Base-by-base conservation (phyloP, 2,113 vertebrate genomes). In the Caranx ignobilis region DNA sequence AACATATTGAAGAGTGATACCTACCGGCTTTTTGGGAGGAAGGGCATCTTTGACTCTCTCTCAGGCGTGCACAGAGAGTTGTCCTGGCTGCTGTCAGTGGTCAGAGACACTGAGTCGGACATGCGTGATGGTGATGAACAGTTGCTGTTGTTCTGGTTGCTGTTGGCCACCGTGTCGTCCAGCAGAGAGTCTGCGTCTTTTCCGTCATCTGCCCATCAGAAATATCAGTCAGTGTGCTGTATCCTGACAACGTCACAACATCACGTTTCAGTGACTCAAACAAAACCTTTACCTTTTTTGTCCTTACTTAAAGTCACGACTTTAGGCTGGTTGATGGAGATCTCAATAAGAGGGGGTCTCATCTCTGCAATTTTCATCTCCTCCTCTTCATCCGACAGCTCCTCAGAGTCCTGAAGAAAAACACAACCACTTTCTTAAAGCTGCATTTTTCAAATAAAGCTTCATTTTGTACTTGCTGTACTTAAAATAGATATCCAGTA, bases 101-200 rank as follows among this genome's bases (percentile, higher is more conserved):
- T 99, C 90, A 99, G 93, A 74, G 98, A 99, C 93, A 98, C 97
- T 0, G 98, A 99, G 93, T 99, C 98, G 3, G 98, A 99, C 98
- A 99, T 99, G 88, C 97, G 97, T 47, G 98, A 99, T 5, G 98
- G 98, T 19, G 98, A 99, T 3, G 98, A 99, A 83, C 98, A 99
- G 91, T 99, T 99, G 82, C 97, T 99, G 93, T 99, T 99, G 95
- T 99, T 99, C 90, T 99, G 98, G 94, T 99, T 99, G 88, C 97
- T 98, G 81, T 99, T 99, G 88, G 96, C 98, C 7, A 96, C 97
- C 0, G 96, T 95, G 87, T 99, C 98, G 71, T 99, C 98, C 90
- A 97, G 95, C 89, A 98, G 89, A 34, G 98, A 99, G 95, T 99
- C 98, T 0, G 94, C 91, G 76, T 99, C 97, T 91, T 96, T 97